Conservation (phyloP, 2,888 invertebrate species). For the Lordiphosa andalusiaca region DNA sequence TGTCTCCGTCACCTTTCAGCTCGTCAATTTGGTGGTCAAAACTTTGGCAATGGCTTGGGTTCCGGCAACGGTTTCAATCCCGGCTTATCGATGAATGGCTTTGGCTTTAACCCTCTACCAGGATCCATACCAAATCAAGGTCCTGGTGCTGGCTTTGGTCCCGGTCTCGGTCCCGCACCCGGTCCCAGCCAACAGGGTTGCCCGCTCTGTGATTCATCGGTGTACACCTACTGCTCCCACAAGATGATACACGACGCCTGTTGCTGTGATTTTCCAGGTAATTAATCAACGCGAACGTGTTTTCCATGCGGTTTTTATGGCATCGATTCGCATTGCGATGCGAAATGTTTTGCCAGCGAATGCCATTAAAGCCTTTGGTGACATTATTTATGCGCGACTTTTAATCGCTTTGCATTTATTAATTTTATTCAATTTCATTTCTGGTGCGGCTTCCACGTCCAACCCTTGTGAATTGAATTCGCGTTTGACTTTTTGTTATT, state of each 20-base stretch:
- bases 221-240: slow-evolving; percentile 88
- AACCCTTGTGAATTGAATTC: slow-evolving; percentile 9
- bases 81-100: slow-evolving; percentile 9
- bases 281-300: slow-evolving; percentile 21
- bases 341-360: neutral
- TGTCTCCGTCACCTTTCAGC: slow-evolving; percentile 8
- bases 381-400: slow-evolving; percentile 29
- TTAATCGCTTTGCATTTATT: slow-evolving; percentile 23
- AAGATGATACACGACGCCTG: slow-evolving; percentile 89
- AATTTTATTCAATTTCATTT: slow-evolving; percentile 29
- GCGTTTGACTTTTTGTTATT: slow-evolving; percentile 4
- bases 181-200: slow-evolving; percentile 80
- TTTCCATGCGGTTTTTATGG: slow-evolving; percentile 3
- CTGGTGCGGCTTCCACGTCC: slow-evolving; percentile 5
- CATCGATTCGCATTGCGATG: neutral
- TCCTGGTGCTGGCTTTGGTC: slow-evolving; percentile 1
- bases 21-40: slow-evolving; percentile 44
- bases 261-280: slow-evolving; percentile 83
- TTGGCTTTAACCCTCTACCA: neutral
- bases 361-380: slow-evolving; percentile 12
- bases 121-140: neutral
- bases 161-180: slow-evolving; percentile 1
- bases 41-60: slow-evolving; percentile 47
- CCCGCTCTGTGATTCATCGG: slow-evolving; percentile 88
- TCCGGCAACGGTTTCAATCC: slow-evolving; percentile 6